Evolutionary conservation across 2,888 invertebrate species (phyloP).

Genomic region (Dusona sp.): DNA sequence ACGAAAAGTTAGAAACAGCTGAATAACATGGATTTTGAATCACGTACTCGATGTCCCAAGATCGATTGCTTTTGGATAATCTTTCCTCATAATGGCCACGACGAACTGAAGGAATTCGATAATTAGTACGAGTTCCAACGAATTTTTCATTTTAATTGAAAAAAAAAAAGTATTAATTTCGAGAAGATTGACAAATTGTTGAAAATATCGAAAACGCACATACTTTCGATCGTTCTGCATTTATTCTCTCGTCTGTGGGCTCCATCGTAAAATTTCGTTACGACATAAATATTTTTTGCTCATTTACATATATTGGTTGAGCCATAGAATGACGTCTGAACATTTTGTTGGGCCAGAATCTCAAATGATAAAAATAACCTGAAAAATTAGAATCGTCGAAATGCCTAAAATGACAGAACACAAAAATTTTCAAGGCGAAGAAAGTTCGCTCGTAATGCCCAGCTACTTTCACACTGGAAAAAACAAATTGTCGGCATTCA

Average conservation of each 20-base stretch:
- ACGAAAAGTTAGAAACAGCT: neutral
- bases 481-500: neutral
- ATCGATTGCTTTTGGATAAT: conserved; percentile 62
- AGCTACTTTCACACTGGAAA: conserved; percentile 55
- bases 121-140: neutral
- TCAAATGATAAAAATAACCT: neutral
- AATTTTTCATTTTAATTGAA: too few relatives aligned
- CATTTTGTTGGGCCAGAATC: neutral
- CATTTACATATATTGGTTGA: neutral
- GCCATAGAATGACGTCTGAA: neutral
- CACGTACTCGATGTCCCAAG: conserved; percentile 58
- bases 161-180: too few relatives aligned
- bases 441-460: conserved; percentile 18
- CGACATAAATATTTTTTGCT: neutral
- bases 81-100: conserved; percentile 67
- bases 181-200: too few relatives aligned
- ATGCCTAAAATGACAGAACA: neutral
- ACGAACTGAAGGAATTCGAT: conserved; percentile 57
- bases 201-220: neutral
- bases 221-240: conserved; percentile 49
- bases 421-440: conserved; percentile 17
- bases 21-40: neutral
- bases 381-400: conserved; percentile 7
- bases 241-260: conserved; percentile 12
- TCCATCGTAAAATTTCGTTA: conserved; percentile 23